Evolutionary conservation across 2,797 vertebrate genomes (phyloP).

Genomic region (Falco berigora): DNA sequence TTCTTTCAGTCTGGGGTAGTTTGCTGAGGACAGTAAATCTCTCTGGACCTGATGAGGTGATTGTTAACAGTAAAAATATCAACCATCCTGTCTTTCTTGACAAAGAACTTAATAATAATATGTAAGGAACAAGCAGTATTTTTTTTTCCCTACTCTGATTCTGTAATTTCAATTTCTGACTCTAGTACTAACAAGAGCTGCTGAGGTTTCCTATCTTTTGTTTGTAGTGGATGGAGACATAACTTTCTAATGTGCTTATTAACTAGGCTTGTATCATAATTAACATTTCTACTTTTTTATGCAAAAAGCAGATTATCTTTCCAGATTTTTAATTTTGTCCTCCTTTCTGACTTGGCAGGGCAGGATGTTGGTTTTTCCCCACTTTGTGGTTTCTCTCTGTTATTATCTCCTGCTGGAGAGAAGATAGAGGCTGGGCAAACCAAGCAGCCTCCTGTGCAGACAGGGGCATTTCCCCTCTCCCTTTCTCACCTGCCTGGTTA

Average conservation of each 20-base stretch:
- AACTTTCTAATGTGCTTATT: neutral
- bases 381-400: neutral
- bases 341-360: neutral
- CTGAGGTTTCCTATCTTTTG: neutral
- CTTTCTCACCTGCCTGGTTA: neutral
- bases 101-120: neutral
- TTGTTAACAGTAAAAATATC: neutral
- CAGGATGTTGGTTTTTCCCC: neutral
- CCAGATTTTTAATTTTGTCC: neutral
- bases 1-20: neutral
- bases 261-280: neutral
- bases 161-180: neutral
- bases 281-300: neutral
- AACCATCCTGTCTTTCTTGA: neutral
- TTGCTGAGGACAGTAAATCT: neutral
- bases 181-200: neutral
- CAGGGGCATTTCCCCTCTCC: neutral
- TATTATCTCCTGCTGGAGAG: neutral
- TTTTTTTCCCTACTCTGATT: neutral
- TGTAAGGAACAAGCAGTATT: neutral
- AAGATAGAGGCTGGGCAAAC: neutral
- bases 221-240: neutral
- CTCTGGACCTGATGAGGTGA: neutral
- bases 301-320: neutral
- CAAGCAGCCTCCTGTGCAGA: neutral